Evolutionary conservation across 2,888 invertebrate species (phyloP).

Genomic region (Lasioglossum leucozonium): DNA sequence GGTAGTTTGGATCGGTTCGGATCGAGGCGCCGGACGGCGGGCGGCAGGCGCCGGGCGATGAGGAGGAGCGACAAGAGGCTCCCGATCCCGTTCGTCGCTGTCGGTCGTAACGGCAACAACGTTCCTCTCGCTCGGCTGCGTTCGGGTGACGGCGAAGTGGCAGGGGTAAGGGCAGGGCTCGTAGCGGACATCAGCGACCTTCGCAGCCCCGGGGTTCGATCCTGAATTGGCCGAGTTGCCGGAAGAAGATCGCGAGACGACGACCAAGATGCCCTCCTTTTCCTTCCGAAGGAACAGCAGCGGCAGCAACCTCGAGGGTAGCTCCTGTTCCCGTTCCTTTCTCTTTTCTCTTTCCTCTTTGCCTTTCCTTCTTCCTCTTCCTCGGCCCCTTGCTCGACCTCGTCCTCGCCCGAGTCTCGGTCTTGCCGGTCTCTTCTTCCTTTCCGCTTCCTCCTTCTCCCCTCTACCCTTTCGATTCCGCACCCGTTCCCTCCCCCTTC

Average conservation of each 20-base stretch:
- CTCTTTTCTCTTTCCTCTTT: constrained; percentile 19
- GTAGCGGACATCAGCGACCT: constrained; percentile 82
- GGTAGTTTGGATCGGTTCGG: not conserved
- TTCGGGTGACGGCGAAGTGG: constrained; percentile 53
- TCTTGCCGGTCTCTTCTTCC: not conserved
- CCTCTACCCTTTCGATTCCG: constrained; percentile 18
- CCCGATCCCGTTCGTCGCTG: not conserved
- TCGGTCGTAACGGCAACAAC: not conserved
- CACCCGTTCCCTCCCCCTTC: constrained; percentile 34
- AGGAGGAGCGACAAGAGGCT: not conserved
- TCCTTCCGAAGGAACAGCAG: not conserved
- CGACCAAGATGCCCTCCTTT: constrained; percentile 9
- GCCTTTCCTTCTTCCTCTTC: not conserved
- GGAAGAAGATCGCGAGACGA: constrained; percentile 40
- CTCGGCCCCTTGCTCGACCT: not conserved
- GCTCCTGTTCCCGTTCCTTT: not conserved
- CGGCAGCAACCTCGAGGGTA: not conserved
- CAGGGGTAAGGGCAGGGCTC: constrained; percentile 68
- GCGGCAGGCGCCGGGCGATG: not conserved
- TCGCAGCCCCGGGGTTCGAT: constrained; percentile 63
- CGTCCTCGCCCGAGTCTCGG: constrained; percentile 25
- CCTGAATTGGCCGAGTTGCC: constrained; percentile 42
- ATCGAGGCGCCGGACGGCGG: not conserved
- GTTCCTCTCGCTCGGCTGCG: constrained; percentile 29
- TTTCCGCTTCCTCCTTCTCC: not conserved